These are phyloP conservation scores for Oryzias woworae DNA, from an alignment of 2,113 vertebrate genomes.

Conservation along the genomic window DNA sequence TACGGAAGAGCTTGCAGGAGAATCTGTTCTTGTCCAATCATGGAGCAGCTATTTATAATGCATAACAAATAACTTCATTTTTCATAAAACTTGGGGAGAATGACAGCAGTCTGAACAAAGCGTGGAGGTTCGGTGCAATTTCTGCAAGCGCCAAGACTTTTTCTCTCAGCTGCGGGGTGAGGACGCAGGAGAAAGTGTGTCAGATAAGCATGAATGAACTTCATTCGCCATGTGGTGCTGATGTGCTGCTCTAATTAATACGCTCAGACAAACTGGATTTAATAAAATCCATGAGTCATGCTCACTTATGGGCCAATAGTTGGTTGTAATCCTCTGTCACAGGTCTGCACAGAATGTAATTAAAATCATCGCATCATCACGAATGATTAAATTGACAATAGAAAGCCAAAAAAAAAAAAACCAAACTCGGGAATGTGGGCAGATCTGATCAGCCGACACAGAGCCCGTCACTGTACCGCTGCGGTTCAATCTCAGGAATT, in stretches of 20 bases:
- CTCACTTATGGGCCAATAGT: slow-evolving; percentile 22
- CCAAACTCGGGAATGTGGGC: slow-evolving; percentile 2
- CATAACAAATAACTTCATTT: slow-evolving; percentile 74
- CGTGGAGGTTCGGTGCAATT: slow-evolving; percentile 34
- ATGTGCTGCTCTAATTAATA: slow-evolving; percentile 58
- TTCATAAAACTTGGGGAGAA: slow-evolving; percentile 55
- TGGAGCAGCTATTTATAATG: slow-evolving; percentile 72
- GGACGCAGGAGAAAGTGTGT: slow-evolving; percentile 44
- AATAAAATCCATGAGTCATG: slow-evolving; percentile 54
- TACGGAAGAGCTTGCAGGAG: slow-evolving; percentile 75
- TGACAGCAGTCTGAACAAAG: slow-evolving; percentile 40
- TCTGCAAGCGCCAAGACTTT: slow-evolving; percentile 21
- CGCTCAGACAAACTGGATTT: slow-evolving; percentile 56
- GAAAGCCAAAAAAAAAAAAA: neutral
- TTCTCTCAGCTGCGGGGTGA: slow-evolving; percentile 28
- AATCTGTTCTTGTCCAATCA: slow-evolving; percentile 71
- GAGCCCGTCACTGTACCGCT: slow-evolving; percentile 5
- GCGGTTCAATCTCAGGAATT: slow-evolving; percentile 10
- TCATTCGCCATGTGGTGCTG: slow-evolving; percentile 40
- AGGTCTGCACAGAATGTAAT: slow-evolving; percentile 7
- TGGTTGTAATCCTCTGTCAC: slow-evolving; percentile 1
- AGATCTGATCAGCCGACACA: slow-evolving; percentile 3
- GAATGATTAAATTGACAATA: slow-evolving; percentile 5
- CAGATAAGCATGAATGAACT: slow-evolving; percentile 54
- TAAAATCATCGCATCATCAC: slow-evolving; percentile 13